phyloP scores from a whole-genome alignment of 2,113 vertebrate genomes.

The Thamnophis sirtalis region DNA sequence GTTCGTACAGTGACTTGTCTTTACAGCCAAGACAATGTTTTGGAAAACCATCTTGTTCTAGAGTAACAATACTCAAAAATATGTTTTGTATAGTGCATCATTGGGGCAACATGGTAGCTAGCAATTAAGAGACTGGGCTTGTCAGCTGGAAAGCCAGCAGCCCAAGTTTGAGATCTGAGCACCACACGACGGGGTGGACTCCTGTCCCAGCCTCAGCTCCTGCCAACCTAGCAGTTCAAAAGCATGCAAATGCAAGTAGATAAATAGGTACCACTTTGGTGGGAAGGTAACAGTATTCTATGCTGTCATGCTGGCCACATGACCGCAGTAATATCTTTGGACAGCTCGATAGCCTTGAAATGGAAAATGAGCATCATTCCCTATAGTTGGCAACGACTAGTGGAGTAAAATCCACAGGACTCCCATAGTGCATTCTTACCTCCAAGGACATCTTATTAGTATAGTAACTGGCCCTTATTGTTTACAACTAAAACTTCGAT shows the following conservation, averaged over 20 bases:
- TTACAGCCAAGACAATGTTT: neutral
- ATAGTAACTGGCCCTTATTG: neutral
- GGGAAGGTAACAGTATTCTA: neutral
- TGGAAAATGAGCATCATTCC: neutral
- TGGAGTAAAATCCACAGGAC: neutral
- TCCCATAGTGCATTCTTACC: neutral
- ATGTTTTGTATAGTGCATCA: neutral
- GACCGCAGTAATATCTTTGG: neutral
- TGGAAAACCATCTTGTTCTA: neutral
- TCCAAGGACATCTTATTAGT: neutral
- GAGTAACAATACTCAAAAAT: neutral
- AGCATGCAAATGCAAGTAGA: neutral
- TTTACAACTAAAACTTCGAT: neutral
- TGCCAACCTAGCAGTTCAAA: neutral
- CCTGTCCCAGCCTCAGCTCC: neutral
- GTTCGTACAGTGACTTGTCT: neutral
- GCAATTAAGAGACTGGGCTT: neutral
- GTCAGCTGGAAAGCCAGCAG: neutral
- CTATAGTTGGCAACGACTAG: neutral
- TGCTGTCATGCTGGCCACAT: neutral
- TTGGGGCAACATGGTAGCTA: neutral
- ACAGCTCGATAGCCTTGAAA: too few relatives aligned
- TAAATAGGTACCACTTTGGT: neutral
- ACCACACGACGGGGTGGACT: rapidly evolving
- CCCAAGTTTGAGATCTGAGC: neutral